A percentile compares a stretch with the other conserved stretches of the same genome.
These are phyloP conservation scores for Columba janthina DNA, from an alignment of 2,113 vertebrate species.

Conservation along the genomic window DNA sequence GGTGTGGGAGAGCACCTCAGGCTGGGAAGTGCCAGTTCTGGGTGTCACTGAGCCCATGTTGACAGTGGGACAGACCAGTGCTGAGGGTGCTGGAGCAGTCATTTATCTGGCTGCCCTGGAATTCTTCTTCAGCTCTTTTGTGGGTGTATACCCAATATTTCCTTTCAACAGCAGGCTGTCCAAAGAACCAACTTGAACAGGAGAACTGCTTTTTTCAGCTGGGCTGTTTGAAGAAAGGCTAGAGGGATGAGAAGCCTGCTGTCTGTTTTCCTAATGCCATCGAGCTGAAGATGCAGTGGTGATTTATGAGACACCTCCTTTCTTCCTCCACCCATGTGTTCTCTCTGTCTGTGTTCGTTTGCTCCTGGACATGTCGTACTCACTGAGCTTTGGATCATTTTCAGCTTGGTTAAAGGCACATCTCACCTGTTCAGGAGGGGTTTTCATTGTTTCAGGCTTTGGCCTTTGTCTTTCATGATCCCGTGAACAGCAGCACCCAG, in stretches of 20 bases:
- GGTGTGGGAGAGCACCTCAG: not conserved
- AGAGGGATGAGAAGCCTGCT: not conserved
- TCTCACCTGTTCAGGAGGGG: not conserved
- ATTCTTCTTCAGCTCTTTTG: not conserved
- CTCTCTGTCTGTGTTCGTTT: not conserved
- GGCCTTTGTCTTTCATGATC: not conserved
- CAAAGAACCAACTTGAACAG: not conserved
- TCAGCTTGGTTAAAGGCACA: not conserved
- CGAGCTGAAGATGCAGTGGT: not conserved
- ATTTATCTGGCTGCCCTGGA: not conserved
- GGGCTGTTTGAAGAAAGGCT: not conserved
- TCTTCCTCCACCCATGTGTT: not conserved
- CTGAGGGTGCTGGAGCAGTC: not conserved
- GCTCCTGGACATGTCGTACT: not conserved
- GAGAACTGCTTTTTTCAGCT: not conserved
- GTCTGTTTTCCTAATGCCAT: not conserved
- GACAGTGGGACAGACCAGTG: not conserved
- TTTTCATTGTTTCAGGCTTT: not conserved
- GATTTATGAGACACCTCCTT: not conserved
- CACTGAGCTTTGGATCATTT: not conserved
- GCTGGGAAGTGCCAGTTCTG: not conserved
- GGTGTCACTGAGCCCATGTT: not conserved
- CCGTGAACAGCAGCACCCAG: not conserved
- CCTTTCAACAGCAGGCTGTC: not conserved
- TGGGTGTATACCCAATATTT: not conserved